phyloP scores from a whole-genome alignment of 2,888 invertebrate genomes.

The Cyclophora punctaria region DNA sequence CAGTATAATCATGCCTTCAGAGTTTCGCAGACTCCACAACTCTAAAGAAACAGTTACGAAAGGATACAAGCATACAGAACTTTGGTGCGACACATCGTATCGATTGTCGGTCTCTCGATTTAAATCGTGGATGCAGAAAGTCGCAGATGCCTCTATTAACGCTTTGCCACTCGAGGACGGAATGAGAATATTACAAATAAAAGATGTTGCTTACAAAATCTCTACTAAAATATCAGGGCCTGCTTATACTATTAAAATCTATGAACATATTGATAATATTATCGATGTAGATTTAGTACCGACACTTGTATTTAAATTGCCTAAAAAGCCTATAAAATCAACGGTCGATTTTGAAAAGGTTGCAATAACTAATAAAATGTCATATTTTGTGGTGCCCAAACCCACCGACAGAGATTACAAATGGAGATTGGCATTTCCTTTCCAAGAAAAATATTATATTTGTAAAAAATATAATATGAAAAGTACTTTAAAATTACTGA shows the following conservation, averaged over 20 bases:
- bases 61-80: constrained; percentile 38
- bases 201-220: constrained; percentile 29
- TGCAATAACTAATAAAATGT: constrained; percentile 18
- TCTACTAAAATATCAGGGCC: constrained; percentile 43
- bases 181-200: constrained; percentile 28
- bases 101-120: constrained; percentile 34
- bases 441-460: constrained; percentile 42
- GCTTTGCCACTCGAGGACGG: constrained; percentile 31
- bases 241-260: constrained; percentile 42
- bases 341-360: constrained; percentile 35
- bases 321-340: constrained; percentile 31
- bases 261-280: constrained; percentile 26
- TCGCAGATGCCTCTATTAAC: constrained; percentile 37
- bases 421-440: constrained; percentile 51
- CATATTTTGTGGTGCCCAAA: constrained; percentile 51
- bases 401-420: constrained; percentile 38
- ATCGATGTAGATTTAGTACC: constrained; percentile 54
- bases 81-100: constrained; percentile 39
- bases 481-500: constrained; percentile 39
- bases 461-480: constrained; percentile 43
- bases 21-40: constrained; percentile 42
- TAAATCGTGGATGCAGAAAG: constrained; percentile 48
- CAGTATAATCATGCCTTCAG: constrained; percentile 42
- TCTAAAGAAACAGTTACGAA: constrained; percentile 29
- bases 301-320: constrained; percentile 38